A percentile compares a stretch with the other conserved stretches of the same genome.
These are phyloP conservation scores for Sylvietta virens DNA, from an alignment of 2,113 vertebrate species.

Conservation along the genomic window DNA sequence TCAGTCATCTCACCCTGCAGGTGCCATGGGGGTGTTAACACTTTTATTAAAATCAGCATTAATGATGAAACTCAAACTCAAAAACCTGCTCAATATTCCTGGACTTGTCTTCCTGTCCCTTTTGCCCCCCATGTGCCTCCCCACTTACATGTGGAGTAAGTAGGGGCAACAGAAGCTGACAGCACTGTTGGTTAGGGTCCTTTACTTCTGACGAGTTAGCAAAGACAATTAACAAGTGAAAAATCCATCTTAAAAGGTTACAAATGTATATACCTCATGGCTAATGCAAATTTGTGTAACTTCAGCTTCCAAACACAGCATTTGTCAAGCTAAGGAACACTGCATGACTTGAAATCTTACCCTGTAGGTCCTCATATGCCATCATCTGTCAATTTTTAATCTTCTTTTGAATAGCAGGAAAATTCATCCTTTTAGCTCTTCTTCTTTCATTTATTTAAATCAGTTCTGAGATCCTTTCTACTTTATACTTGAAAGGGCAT, in stretches of 20 bases:
- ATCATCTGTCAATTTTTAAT: slow-evolving; percentile 42
- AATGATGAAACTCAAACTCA: background rate
- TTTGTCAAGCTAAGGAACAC: background rate
- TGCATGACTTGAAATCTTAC: background rate
- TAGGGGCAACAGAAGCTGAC: background rate
- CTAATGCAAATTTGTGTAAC: background rate
- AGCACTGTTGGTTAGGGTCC: background rate
- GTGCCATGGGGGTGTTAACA: background rate
- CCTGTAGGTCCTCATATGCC: background rate
- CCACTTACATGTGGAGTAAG: background rate
- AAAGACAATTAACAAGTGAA: slow-evolving; percentile 3
- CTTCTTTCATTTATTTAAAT: slow-evolving; percentile 18
- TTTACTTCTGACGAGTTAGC: background rate
- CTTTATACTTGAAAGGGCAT: background rate
- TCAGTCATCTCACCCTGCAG: background rate
- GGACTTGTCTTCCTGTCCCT: background rate
- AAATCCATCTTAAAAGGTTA: background rate
- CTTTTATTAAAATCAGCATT: background rate
- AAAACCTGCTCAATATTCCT: background rate
- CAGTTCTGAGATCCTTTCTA: background rate
- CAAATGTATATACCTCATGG: background rate
- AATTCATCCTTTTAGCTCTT: slow-evolving; percentile 19
- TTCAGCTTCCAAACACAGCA: background rate
- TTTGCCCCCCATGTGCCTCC: background rate
- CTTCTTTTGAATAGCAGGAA: slow-evolving; percentile 30